These are phyloP conservation scores for Papio anubis DNA, from an alignment of 2,113 vertebrate species.

Conservation along the genomic window DNA sequence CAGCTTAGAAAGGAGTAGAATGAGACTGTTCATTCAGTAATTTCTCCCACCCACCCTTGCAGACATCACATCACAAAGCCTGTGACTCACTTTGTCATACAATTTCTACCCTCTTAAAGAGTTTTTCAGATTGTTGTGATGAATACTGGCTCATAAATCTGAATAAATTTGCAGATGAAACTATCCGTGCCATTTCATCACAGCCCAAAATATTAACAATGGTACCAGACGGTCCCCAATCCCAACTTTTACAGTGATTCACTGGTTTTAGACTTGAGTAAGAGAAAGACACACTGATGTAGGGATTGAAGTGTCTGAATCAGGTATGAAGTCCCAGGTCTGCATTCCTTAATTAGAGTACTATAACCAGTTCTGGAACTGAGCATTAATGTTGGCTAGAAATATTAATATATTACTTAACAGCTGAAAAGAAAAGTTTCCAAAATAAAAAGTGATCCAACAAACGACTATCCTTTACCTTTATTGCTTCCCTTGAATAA, in stretches of 20 bases:
- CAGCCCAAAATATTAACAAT: background rate
- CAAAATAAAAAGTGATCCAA: background rate
- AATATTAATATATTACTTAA: background rate
- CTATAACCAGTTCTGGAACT: background rate
- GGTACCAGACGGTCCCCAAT: background rate
- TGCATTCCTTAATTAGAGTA: background rate
- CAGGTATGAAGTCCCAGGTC: background rate
- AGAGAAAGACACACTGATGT: background rate
- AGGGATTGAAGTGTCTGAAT: background rate
- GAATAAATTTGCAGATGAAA: conserved; percentile 10
- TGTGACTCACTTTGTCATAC: conserved; percentile 62
- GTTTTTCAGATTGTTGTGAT: conserved; percentile 27
- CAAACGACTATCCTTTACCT: background rate
- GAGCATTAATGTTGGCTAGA: background rate
- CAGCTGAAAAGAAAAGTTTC: background rate
- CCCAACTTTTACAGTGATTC: conserved; percentile 8
- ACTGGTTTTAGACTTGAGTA: background rate
- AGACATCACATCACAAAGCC: conserved; percentile 78
- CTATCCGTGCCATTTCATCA: background rate
- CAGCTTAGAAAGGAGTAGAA: conserved; percentile 48
- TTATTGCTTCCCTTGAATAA: background rate
- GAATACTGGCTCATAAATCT: conserved; percentile 23
- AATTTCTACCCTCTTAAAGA: background rate
- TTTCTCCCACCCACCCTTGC: conserved; percentile 55
- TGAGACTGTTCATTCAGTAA: conserved; percentile 25